Evolutionary conservation across 2,113 vertebrate species (phyloP).

Genomic region (Syngnathus typhle): DNA sequence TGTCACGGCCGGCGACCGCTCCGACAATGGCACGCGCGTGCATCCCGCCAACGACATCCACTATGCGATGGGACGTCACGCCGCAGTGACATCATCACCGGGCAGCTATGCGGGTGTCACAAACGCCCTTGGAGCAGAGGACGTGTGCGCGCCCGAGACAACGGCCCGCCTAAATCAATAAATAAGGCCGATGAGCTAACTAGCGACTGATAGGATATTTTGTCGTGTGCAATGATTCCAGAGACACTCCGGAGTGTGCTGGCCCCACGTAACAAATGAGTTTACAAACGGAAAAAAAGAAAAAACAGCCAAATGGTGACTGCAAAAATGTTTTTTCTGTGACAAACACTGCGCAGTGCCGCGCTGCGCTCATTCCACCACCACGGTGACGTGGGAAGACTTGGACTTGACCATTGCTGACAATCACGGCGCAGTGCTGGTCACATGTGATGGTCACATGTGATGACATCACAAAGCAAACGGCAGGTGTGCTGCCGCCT

Average conservation of each 20-base stretch:
- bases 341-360: too few relatives aligned
- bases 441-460: not conserved
- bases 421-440: not conserved
- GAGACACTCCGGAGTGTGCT: not conserved
- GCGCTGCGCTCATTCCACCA: too few relatives aligned
- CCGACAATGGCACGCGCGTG: not conserved
- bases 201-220: constrained; percentile 16
- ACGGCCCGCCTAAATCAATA: constrained; percentile 68
- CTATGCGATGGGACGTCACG: not conserved
- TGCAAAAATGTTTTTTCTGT: too few relatives aligned
- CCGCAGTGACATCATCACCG: not conserved
- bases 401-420: too few relatives aligned
- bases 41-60: not conserved
- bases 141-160: not conserved
- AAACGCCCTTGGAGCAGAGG: not conserved
- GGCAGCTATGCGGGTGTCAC: too few relatives aligned
- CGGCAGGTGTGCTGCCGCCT: not conserved
- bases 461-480: too few relatives aligned
- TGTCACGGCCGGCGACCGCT: not conserved
- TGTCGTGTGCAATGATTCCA: constrained; percentile 66
- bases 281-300: too few relatives aligned
- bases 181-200: constrained; percentile 70
- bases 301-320: too few relatives aligned
- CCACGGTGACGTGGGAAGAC: too few relatives aligned
- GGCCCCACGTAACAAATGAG: not conserved